These are phyloP conservation scores for Apamea monoglypha DNA, from an alignment of 2,888 invertebrate species.

Conservation along the genomic window DNA sequence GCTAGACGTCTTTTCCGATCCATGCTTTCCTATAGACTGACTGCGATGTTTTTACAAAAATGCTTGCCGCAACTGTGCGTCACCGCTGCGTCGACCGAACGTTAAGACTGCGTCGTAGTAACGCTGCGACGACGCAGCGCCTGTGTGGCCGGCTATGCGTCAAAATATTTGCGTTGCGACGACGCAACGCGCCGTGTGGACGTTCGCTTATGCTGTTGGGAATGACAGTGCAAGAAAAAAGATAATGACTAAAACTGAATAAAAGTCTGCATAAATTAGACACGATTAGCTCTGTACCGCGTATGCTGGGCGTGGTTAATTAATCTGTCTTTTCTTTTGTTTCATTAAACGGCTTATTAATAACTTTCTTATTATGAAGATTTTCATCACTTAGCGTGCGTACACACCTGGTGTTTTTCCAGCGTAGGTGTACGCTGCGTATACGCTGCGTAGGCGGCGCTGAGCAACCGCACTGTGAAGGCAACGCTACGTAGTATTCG, in stretches of 20 bases:
- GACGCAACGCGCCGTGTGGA: too few relatives aligned
- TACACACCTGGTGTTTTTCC: background rate
- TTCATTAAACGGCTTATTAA: background rate
- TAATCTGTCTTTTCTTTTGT: background rate
- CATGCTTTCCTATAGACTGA: too few relatives aligned
- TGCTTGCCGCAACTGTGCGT: too few relatives aligned
- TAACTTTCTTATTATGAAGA: background rate
- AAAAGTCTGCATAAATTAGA: background rate
- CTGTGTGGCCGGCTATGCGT: too few relatives aligned
- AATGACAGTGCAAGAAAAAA: background rate
- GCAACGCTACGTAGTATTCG: background rate
- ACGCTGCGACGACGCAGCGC: too few relatives aligned
- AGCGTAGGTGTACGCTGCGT: background rate
- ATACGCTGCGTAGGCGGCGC: too few relatives aligned
- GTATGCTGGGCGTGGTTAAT: background rate
- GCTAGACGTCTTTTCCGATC: too few relatives aligned
- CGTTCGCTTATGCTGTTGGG: background rate
- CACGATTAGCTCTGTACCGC: background rate
- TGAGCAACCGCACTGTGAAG: background rate
- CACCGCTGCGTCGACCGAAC: too few relatives aligned
- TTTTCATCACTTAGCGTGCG: background rate
- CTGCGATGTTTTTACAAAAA: too few relatives aligned
- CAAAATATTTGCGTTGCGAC: too few relatives aligned
- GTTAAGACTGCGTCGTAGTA: too few relatives aligned
- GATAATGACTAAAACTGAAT: background rate